Conservation (phyloP, 2,888 invertebrate genomes). For the Anorthoa munda region DNA sequence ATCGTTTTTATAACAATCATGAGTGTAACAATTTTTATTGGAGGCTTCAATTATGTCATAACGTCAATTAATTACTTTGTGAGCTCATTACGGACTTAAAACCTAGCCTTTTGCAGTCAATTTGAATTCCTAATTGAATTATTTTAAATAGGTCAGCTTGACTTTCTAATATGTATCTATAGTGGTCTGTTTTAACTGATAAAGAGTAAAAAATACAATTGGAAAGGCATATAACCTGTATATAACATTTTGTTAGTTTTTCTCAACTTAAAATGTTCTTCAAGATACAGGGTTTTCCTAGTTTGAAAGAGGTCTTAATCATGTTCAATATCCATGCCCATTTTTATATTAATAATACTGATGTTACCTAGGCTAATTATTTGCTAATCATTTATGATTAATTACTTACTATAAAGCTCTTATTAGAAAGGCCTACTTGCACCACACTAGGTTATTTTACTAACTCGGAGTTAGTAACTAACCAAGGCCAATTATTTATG, state of each 20-base stretch:
- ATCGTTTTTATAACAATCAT: conserved; percentile 28
- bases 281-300: no score
- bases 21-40: conserved; percentile 23
- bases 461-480: no score
- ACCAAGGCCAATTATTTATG: no score
- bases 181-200: background rate
- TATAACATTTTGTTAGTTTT: background rate
- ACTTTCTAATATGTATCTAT: conserved; percentile 39
- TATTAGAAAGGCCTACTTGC: no score
- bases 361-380: no score
- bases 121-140: conserved; percentile 37
- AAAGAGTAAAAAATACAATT: background rate
- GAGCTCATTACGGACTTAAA: background rate
- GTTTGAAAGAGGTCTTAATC: no score
- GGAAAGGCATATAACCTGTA: background rate
- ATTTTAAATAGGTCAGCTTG: conserved; percentile 34
- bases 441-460: no score
- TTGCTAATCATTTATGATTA: no score
- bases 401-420: no score
- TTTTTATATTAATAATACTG: no score
- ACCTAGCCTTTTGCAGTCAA: conserved; percentile 19
- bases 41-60: conserved; percentile 44
- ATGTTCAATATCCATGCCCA: no score
- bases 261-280: no score
- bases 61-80: conserved; percentile 18